Evolutionary conservation across 2,113 vertebrate genomes (phyloP), one percentile per base, ranked within the genome.

Genomic region (Empidonax alnorum): DNA sequence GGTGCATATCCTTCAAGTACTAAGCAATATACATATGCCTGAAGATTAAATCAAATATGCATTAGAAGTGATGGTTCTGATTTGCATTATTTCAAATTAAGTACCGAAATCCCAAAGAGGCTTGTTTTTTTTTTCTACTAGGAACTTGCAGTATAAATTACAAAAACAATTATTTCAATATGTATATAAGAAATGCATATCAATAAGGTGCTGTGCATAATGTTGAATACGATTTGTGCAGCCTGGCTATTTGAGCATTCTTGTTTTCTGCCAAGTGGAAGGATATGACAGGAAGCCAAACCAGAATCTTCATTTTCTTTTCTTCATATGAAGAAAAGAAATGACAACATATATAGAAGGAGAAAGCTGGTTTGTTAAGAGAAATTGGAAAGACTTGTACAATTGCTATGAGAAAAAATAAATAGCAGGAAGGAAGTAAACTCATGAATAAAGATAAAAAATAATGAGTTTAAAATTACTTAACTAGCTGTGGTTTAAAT

Each of bases 391-490:
- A 58, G 11, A 17, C 23, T 94, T 79, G 46, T 62, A 37, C 30
- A 80, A 76, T 83, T 80, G 59, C 50, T 93, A 33, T 21, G 28
- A 62, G 33, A 55, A 79, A 93, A 94, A 94, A 93, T 42, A 89
- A 96, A 63, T 72, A 89, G 42, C 52, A 90, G 41, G 33, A 90
- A 88, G 73, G 27, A 89, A 87, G 21, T 84, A 93, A 96, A 87
- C 56, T 92, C 65, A 89, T 89, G 19, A 87, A 92, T 93, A 93
- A 91, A 93, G 47, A 90, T 55, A 65, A 65, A 76, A 75, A 87
- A 75, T 59, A 94, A 92, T 33, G 22, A 87, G 16, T 73, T 84
- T 87, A 61, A 92, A 93, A 84, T 87, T 0, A 52, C 61, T 90
- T 59, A 93, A 89, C 12, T 87, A 81, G 46, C 24, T 87, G 16